These are phyloP conservation scores for Paralvinella palmiformis DNA, from an alignment of 1,140 invertebrate species.

Conservation along the genomic window DNA sequence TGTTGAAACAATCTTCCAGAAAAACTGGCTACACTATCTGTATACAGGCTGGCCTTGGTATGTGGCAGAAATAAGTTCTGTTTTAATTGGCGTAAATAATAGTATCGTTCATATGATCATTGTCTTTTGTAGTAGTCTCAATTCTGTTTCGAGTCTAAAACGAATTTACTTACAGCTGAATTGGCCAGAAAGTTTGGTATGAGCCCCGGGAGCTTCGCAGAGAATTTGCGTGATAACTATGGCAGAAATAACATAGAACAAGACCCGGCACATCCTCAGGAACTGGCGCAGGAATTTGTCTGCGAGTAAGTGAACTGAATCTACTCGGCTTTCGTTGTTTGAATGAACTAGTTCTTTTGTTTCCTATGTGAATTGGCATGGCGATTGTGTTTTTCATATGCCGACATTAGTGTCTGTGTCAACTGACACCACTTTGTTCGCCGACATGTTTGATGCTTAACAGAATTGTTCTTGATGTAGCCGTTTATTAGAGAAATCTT, in stretches of 20 bases:
- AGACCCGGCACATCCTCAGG: conserved; percentile 69
- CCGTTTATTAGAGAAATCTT: too few relatives aligned
- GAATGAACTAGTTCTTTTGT: too few relatives aligned
- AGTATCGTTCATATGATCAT: background rate
- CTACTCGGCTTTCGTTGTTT: background rate
- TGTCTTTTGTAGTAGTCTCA: too few relatives aligned
- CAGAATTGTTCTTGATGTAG: too few relatives aligned
- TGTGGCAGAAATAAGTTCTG: conserved; percentile 22
- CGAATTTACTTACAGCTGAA: conserved; percentile 44
- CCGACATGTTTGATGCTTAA: too few relatives aligned
- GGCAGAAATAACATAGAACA: conserved; percentile 95
- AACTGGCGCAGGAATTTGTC: conserved; percentile 71
- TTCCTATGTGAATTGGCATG: too few relatives aligned
- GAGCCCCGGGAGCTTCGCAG: conserved; percentile 91
- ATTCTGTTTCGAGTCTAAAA: background rate
- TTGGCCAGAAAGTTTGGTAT: conserved; percentile 88
- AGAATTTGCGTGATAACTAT: conserved; percentile 94
- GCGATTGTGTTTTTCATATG: too few relatives aligned
- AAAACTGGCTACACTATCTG: conserved; percentile 84
- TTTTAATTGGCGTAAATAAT: background rate
- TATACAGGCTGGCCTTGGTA: conserved; percentile 72
- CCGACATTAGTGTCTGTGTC: too few relatives aligned
- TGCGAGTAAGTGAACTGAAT: conserved; percentile 43
- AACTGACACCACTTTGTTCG: too few relatives aligned
- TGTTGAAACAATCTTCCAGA: conserved; percentile 75